A percentile compares a stretch with the other conserved stretches of the same genome.
Evolutionary conservation across 2,888 invertebrate species (phyloP).

Genomic region (Andrena minutula): DNA sequence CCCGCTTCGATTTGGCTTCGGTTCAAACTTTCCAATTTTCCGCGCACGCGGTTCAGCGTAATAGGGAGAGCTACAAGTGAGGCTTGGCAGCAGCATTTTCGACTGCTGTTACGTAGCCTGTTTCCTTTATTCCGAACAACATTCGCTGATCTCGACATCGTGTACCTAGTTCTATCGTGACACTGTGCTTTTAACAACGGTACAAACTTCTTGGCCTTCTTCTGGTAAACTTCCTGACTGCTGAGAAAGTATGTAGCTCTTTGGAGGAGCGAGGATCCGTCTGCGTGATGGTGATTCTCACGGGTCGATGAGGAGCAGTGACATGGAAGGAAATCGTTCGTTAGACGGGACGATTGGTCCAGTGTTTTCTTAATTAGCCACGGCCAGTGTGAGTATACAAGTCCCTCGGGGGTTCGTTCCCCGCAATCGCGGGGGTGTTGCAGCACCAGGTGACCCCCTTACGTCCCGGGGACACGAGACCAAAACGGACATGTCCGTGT

Average conservation of each 20-base stretch:
- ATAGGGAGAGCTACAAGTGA: too few species aligned
- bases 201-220: too few species aligned
- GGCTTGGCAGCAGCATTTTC: too few species aligned
- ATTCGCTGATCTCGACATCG: too few species aligned
- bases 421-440: conserved; percentile 62
- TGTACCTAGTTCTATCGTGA: too few species aligned
- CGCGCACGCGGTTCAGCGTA: too few species aligned
- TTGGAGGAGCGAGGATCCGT: not conserved
- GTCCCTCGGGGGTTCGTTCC: conserved; percentile 48
- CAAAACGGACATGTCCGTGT: conserved; percentile 79
- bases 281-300: not conserved
- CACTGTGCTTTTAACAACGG: too few species aligned
- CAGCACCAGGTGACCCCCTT: conserved; percentile 70
- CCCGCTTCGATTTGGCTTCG: not conserved
- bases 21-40: too few species aligned
- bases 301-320: not conserved
- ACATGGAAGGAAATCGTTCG: conserved; percentile 10
- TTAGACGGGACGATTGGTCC: conserved; percentile 37
- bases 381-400: conserved; percentile 18
- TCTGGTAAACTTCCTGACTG: too few species aligned
- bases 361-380: conserved; percentile 56
- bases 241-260: too few species aligned
- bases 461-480: conserved; percentile 72
- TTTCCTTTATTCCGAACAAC: too few species aligned
- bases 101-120: too few species aligned